Evolutionary conservation across 2,797 vertebrate genomes (phyloP), one percentile per base, ranked within the genome.

Genomic region (Rhabdomys pumilio): DNA sequence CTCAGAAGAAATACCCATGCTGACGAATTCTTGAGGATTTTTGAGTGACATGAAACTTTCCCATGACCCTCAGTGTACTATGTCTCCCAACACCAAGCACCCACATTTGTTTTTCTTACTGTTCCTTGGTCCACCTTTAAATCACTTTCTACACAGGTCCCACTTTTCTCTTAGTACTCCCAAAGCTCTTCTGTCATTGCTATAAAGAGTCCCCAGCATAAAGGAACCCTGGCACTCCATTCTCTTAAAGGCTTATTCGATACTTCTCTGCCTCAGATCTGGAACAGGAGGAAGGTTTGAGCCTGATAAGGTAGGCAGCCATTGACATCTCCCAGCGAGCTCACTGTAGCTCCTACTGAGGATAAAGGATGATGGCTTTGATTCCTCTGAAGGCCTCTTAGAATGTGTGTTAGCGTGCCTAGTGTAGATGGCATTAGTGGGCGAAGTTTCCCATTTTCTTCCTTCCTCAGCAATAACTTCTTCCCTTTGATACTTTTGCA

Each of bases 201-300:
- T 84, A 29, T 47, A 65, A 65, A 65, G 67, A 82, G 83, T 87
- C 44, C 41, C 83, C 41, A 17, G 80, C 85, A 59, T 57, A 75
- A 34, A 55, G 67, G 69, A 96, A 53, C 50, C 14, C 22, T 20
- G 34, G 19, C 29, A 76, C 31, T 91, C 47, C 6, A 3, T 90
- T 91, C 88, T 89, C 67, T 93, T 67, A 83, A 9, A 29, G 80
- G 69, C 20, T 95, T 90, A 26, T 73, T 88, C 69, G 4, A 19
- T 24, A 53, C 20, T 90, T 91, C 24, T 82, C 8, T 61, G 0
- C 61, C 77, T 96, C 26, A 84, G 75, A 65, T 96, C 53, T 85
- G 29, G 41, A 38, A 72, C 10, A 80, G 57, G 22, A 72, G 72
- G 22, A 76, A 81, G 38, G 63, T 81, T 31, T 88, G 83, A 85